Evolutionary conservation across 2,888 invertebrate species (phyloP).

Genomic region (Dilophus febrilis): DNA sequence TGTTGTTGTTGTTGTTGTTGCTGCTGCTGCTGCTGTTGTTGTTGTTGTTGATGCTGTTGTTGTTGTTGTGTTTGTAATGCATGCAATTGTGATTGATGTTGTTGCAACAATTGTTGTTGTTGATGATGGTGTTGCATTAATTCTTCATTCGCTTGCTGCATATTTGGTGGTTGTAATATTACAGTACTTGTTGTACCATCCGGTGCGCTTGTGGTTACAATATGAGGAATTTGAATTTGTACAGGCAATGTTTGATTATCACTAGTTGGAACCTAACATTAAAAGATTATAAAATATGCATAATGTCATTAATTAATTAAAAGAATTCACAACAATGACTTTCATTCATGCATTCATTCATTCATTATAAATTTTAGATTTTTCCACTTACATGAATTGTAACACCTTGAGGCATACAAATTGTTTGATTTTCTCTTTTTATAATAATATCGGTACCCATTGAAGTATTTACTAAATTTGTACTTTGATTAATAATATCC

Average conservation of each 20-base stretch:
- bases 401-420: slow-evolving; percentile 5
- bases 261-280: slow-evolving; percentile 39
- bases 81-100: background rate
- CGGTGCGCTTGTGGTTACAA: slow-evolving; percentile 16
- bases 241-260: slow-evolving; percentile 40
- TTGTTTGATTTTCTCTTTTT: slow-evolving; percentile 4
- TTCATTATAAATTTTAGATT: no score
- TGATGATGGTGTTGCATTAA: background rate
- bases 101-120: background rate
- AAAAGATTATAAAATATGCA: background rate
- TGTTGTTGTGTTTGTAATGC: background rate
- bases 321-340: no score
- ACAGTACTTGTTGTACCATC: slow-evolving; percentile 13
- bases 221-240: slow-evolving; percentile 46
- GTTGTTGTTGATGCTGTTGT: background rate
- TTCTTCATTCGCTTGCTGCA: no score
- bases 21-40: background rate
- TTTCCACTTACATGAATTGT: slow-evolving; percentile 8
- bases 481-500: no score
- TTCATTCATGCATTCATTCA: no score
- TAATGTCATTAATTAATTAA: background rate
- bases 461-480: no score
- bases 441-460: slow-evolving; percentile 12
- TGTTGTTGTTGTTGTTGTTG: background rate
- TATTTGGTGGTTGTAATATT: slow-evolving; percentile 8